Evolutionary conservation across 2,113 vertebrate species (phyloP).

Genomic region (Centropus bengalensis): DNA sequence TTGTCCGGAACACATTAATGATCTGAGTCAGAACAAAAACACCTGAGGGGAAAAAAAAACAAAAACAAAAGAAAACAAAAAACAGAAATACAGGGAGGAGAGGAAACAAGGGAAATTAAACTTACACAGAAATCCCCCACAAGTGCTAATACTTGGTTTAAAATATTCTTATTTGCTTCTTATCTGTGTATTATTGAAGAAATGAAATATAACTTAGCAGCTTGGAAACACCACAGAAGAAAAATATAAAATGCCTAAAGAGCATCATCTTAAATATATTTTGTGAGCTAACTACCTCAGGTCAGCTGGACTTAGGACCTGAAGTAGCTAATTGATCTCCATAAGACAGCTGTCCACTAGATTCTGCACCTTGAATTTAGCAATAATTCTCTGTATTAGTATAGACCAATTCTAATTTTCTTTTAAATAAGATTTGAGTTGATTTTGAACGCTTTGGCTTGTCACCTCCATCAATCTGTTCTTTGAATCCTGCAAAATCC

Average conservation of each 20-base stretch:
- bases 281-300: background rate
- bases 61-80: background rate
- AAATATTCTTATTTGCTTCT: background rate
- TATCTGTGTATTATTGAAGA: background rate
- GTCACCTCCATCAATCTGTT: background rate
- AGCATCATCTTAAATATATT: background rate
- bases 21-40: conserved; percentile 93
- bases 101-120: background rate
- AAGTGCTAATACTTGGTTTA: background rate
- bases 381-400: background rate
- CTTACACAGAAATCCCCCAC: background rate
- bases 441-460: background rate
- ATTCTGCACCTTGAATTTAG: background rate
- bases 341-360: background rate
- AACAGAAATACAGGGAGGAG: background rate
- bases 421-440: background rate
- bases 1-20: conserved; percentile 95
- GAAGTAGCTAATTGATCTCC: background rate
- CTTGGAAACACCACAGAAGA: background rate
- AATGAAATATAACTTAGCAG: background rate
- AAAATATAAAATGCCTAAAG: background rate
- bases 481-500: background rate
- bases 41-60: conserved; percentile 74
- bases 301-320: background rate
- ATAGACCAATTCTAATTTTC: background rate